A percentile compares a stretch with the other conserved stretches of the same genome.
Conservation (phyloP, 2,113 vertebrate genomes). For the Meles meles region DNA sequence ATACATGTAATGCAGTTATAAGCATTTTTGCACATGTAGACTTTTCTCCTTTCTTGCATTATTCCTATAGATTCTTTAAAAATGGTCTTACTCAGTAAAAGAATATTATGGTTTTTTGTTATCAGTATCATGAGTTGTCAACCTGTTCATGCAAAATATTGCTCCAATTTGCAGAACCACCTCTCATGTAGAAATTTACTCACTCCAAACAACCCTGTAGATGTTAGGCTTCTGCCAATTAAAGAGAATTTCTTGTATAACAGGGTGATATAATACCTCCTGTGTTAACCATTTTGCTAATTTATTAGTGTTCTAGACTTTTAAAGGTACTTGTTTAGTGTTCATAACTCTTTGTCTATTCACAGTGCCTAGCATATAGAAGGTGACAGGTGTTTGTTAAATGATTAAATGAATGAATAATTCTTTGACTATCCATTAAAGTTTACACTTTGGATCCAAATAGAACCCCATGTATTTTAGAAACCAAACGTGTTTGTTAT, state of each 20-base stretch:
- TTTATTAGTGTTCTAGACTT: background rate
- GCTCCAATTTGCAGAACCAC: background rate
- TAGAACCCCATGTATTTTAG: background rate
- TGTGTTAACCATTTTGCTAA: background rate
- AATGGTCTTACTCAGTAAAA: background rate
- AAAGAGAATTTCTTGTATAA: background rate
- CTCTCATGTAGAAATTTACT: background rate
- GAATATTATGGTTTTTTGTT: conserved; percentile 15
- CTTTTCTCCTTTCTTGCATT: background rate
- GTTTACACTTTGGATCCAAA: background rate
- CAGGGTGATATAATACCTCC: background rate
- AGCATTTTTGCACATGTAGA: background rate
- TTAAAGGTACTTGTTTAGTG: background rate
- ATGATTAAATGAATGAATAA: background rate
- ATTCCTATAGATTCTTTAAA: background rate
- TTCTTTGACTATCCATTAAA: background rate
- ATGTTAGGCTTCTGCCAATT: background rate
- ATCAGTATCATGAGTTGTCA: background rate
- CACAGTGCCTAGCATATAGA: background rate
- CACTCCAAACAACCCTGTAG: background rate
- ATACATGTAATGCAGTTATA: background rate
- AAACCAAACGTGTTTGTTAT: background rate
- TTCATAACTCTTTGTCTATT: background rate
- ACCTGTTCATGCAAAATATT: background rate
- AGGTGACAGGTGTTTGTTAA: background rate